Percentiles rank a stretch among this genome's conserved stretches.
phyloP scores from a whole-genome alignment of 2,113 vertebrate genomes.

The Casuarius casuarius region DNA sequence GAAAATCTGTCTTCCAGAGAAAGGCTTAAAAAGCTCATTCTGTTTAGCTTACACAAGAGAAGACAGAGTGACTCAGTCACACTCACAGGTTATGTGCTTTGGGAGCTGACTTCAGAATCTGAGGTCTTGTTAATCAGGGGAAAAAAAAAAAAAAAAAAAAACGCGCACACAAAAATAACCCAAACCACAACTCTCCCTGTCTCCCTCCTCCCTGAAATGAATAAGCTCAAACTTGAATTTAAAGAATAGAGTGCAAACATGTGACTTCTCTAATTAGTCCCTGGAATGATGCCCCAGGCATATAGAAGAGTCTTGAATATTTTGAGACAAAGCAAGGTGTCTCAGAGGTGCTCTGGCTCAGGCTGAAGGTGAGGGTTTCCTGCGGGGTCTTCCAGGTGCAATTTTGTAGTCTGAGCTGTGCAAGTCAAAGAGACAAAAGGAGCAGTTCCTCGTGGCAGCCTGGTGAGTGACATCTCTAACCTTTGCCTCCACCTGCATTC shows the following conservation, averaged over 20 bases:
- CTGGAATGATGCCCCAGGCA: rapidly evolving
- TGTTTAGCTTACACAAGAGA: not conserved
- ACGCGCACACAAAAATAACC: not conserved
- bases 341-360: not conserved
- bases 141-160: not conserved
- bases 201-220: rapidly evolving
- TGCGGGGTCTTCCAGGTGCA: not conserved
- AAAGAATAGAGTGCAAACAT: not conserved
- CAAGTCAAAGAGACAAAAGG: not conserved
- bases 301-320: not conserved
- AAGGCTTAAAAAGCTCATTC: not conserved
- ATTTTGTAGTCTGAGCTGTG: not conserved
- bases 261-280: not conserved
- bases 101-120: not conserved
- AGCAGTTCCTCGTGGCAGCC: rapidly evolving
- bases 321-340: not conserved
- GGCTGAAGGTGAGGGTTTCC: not conserved
- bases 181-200: not conserved
- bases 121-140: not conserved
- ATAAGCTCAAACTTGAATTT: not conserved
- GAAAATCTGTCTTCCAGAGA: not conserved
- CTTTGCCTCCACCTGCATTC: rapidly evolving
- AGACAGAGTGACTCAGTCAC: not conserved
- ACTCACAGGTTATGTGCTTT: not conserved
- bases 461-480: not conserved